phyloP scores from a whole-genome alignment of 2,113 vertebrate species.

The Oryzias curvinotus region DNA sequence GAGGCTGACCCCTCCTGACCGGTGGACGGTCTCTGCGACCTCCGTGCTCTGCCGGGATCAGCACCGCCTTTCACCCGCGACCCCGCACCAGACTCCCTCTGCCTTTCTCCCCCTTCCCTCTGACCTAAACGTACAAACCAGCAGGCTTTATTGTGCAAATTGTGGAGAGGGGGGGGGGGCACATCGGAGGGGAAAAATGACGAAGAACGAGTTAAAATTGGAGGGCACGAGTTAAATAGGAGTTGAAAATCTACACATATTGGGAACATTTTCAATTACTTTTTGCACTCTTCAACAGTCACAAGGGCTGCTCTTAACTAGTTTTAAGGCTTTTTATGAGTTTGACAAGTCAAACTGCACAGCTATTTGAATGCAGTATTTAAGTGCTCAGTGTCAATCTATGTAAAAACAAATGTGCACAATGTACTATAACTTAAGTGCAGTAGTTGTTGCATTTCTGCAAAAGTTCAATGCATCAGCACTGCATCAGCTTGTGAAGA shows the following conservation, averaged over 20 bases:
- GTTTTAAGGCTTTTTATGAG: not conserved
- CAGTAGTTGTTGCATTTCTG: conserved; percentile 1
- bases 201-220: not conserved
- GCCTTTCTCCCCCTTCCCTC: conserved; percentile 36
- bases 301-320: too few species aligned
- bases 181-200: conserved; percentile 35
- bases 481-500: not conserved
- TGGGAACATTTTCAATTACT: too few species aligned
- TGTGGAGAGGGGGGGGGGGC: not conserved
- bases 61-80: conserved; percentile 62
- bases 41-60: conserved; percentile 61
- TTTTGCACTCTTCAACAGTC: too few species aligned
- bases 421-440: not conserved
- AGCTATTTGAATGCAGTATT: too few species aligned
- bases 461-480: conserved; percentile 16
- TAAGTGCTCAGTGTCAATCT: not conserved
- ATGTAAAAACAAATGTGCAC: not conserved
- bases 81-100: conserved; percentile 55
- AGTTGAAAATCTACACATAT: not conserved
- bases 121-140: conserved; percentile 51
- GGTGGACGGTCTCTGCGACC: conserved; percentile 63
- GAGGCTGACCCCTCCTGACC: conserved; percentile 49
- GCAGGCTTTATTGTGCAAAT: conserved; percentile 63
- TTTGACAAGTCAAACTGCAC: not conserved
- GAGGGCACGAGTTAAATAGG: conserved; percentile 10